phyloP scores from a whole-genome alignment of 2,113 vertebrate species.

The Actenoides hombroni region DNA sequence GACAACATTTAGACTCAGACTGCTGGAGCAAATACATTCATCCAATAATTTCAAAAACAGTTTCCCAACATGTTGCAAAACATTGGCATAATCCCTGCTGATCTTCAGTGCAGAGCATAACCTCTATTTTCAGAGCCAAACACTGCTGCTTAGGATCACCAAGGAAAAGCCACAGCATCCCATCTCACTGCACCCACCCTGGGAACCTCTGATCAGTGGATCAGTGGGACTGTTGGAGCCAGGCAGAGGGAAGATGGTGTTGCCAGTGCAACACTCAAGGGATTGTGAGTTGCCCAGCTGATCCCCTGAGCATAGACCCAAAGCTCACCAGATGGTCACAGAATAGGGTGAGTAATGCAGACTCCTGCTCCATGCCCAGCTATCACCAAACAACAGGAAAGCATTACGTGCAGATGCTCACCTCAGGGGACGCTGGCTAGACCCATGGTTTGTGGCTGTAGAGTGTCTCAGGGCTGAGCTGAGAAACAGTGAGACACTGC shows the following conservation, averaged over 20 bases:
- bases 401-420: accelerated
- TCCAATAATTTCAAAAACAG: neutral
- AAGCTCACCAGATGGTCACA: accelerated
- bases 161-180: neutral
- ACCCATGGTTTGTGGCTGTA: accelerated
- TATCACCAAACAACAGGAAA: neutral
- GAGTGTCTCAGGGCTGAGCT: accelerated
- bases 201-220: accelerated
- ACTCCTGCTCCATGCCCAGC: neutral
- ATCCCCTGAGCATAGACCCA: neutral
- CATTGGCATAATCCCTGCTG: neutral
- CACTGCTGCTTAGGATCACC: neutral
- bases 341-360: neutral
- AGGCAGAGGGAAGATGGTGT: neutral
- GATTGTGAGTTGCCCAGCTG: accelerated
- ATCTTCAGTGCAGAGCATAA: neutral
- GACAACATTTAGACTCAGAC: neutral
- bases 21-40: neutral
- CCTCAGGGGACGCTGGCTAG: neutral
- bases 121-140: neutral
- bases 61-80: neutral
- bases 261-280: neutral
- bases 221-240: neutral
- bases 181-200: accelerated
- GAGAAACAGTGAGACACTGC: neutral